Percentiles rank a stretch among this genome's conserved stretches.
phyloP scores from a whole-genome alignment of 2,888 invertebrate genomes.

The Litoditis marina region DNA sequence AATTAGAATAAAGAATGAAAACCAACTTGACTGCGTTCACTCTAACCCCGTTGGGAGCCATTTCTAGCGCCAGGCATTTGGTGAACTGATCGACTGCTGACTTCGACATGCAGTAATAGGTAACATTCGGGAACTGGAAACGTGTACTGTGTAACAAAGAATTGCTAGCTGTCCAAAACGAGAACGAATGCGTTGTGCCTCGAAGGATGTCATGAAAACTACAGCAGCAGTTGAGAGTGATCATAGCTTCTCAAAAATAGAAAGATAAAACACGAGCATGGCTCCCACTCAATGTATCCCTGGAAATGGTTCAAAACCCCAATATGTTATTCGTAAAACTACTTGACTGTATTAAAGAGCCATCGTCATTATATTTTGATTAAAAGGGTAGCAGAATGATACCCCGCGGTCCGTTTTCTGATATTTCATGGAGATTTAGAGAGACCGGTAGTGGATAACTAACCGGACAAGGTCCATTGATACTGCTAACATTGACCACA shows the following conservation, averaged over 20 bases:
- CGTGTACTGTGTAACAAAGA: neutral
- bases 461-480: constrained; percentile 78
- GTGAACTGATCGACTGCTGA: constrained; percentile 90
- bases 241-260: neutral
- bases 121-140: constrained; percentile 75
- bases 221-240: neutral
- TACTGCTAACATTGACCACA: constrained; percentile 88
- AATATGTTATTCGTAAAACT: too few species aligned
- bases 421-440: too few species aligned
- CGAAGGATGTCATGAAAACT: neutral
- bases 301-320: too few species aligned
- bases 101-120: constrained; percentile 86
- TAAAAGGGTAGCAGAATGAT: too few species aligned
- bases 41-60: constrained; percentile 69
- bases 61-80: constrained; percentile 79
- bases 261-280: too few species aligned
- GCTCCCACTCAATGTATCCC: too few species aligned
- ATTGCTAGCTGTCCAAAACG: neutral
- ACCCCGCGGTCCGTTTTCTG: too few species aligned
- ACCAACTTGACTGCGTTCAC: constrained; percentile 79
- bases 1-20: neutral
- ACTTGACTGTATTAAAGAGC: too few species aligned
- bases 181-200: too few species aligned
- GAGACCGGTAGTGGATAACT: constrained; percentile 9
- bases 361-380: too few species aligned